Base-by-base conservation (phyloP, 2,797 vertebrate species). In the Smutsia gigantea region DNA sequence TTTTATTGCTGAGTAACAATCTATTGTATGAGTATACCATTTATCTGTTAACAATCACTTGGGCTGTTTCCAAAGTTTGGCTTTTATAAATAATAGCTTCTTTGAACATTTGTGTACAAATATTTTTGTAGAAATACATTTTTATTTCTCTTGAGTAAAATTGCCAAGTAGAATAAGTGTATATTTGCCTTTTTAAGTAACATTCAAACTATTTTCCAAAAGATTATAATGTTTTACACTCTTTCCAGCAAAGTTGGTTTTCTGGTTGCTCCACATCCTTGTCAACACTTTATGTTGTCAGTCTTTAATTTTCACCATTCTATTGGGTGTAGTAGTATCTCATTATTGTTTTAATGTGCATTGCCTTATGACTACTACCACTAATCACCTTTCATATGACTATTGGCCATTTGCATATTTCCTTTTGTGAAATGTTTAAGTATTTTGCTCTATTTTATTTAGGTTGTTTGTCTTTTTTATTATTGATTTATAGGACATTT, bases 21-120 rank as follows among this genome's bases (percentile, higher is more conserved):
- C 34, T 19, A 15, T 0, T 1, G 4, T 25, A 0, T 3, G 39
- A 29, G 0, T 12, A 6, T 5, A 17, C 13, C 19, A 2, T 11
- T 34, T 27, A 7, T n/a, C 39, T 39, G 34, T 7, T 5, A 3
- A 4, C 8, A 14, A 34, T 55, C 25, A 29, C 5, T 25, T 17
- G 25, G 6, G 18, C n/a, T 37, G 68, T 49, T 88, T 74, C 63
- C 37, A 21, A 8, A 5, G 23, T n/a, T 42, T 77, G 57, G 61
- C 9, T 55, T 0, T 77, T 13, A 31, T 18, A n/a, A 83, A 57
- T 61, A 74, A 57, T 2, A 42, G 51, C 39, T 69, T 71, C 78
- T 21, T 37, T 55, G 29, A 63, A 69, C 42, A n/a, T 83, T 14
- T 75, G 37, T 34, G n/a, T 31, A 19, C 0, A 59, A 42, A 59